Percentiles rank a stretch among this genome's conserved stretches.
Evolutionary conservation across 2,888 invertebrate genomes (phyloP).

Genomic region (Ommatoiulus sabulosus): DNA sequence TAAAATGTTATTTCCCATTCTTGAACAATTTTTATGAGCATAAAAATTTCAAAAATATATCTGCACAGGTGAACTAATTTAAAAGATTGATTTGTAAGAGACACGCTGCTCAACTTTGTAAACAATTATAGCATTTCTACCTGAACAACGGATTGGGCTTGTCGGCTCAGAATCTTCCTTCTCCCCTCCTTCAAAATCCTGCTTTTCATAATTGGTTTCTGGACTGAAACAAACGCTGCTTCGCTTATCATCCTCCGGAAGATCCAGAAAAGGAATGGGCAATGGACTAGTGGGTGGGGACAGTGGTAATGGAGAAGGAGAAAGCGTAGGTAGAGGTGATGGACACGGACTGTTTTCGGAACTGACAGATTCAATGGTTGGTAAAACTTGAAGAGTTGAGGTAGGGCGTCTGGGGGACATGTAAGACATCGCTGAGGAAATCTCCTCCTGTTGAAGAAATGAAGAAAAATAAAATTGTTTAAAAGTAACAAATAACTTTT

Average conservation of each 20-base stretch:
- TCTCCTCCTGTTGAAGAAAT: constrained; percentile 22
- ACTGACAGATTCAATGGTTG: constrained; percentile 60
- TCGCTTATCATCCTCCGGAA: constrained; percentile 58
- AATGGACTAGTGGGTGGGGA: constrained; percentile 23
- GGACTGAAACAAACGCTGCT: constrained; percentile 42
- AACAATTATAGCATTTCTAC: not conserved
- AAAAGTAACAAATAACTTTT: not conserved
- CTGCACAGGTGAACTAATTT: not conserved
- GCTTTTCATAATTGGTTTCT: constrained; percentile 55
- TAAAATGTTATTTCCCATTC: not conserved
- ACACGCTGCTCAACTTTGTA: not conserved
- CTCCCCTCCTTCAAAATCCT: constrained; percentile 56
- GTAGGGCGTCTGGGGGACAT: constrained; percentile 55
- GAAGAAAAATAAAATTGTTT: not conserved
- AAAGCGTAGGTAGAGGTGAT: constrained; percentile 68
- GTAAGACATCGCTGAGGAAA: constrained; percentile 28
- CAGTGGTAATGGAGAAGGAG: constrained; percentile 58
- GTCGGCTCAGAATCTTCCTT: constrained; percentile 51
- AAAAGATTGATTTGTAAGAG: constrained; percentile 3
- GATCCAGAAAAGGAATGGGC: constrained; percentile 53
- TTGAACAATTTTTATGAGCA: not conserved
- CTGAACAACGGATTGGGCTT: constrained; percentile 55
- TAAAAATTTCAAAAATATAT: not conserved
- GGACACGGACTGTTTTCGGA: constrained; percentile 64
- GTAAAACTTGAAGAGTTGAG: constrained; percentile 57